Evolutionary conservation across 2,797 vertebrate genomes (phyloP).

Genomic region (Hippopotamyrus pictus): DNA sequence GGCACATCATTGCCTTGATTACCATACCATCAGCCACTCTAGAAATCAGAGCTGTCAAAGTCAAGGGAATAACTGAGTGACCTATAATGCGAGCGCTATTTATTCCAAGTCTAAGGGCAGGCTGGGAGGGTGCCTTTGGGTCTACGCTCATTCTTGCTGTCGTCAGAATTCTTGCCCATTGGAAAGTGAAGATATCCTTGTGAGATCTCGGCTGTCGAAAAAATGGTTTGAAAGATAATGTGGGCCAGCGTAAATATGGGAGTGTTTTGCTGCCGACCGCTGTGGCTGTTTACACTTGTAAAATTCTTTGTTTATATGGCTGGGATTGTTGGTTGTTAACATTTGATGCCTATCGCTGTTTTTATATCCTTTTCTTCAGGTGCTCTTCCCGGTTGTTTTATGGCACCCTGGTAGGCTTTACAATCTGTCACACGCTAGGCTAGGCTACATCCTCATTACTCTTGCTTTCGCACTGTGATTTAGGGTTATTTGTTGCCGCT

Average conservation of each 20-base stretch:
- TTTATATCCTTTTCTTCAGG: neutral
- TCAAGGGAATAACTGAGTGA: neutral
- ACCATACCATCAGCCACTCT: neutral
- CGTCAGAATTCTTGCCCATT: neutral
- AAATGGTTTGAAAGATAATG: neutral
- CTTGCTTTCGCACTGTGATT: neutral
- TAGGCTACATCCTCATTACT: neutral
- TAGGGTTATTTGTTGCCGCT: neutral
- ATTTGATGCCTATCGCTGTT: neutral
- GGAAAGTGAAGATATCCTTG: neutral
- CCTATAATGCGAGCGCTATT: neutral
- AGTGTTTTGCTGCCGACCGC: neutral
- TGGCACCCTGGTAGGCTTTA: neutral
- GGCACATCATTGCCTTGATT: neutral
- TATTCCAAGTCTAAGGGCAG: neutral
- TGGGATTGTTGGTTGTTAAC: neutral
- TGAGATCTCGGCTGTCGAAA: neutral
- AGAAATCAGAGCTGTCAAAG: neutral
- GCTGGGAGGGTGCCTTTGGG: neutral
- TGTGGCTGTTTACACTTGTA: neutral
- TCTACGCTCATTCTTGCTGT: neutral
- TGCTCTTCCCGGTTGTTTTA: neutral
- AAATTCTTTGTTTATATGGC: neutral
- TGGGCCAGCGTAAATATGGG: neutral
- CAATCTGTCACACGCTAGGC: neutral